phyloP scores from a whole-genome alignment of 2,888 invertebrate species.

The Thymelicus lineola region DNA sequence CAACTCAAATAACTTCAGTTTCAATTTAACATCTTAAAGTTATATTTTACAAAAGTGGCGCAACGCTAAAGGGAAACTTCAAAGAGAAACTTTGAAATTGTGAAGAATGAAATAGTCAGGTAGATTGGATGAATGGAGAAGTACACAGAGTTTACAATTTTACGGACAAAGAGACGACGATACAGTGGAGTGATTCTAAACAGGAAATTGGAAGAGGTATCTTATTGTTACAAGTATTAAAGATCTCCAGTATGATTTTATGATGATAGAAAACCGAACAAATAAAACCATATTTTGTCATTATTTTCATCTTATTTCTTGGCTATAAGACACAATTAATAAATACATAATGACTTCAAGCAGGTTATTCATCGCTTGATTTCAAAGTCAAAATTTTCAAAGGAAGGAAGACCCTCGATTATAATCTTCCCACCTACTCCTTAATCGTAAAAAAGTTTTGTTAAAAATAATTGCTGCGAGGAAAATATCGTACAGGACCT shows the following conservation, averaged over 20 bases:
- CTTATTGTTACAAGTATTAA: background rate
- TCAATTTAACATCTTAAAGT: background rate
- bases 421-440: no score
- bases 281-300: no score
- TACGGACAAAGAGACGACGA: background rate
- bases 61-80: background rate
- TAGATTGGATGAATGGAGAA: background rate
- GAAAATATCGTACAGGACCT: no score
- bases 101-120: background rate
- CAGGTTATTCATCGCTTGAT: no score
- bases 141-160: background rate
- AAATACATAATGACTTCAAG: no score
- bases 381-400: no score
- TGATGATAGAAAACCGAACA: background rate
- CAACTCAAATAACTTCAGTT: background rate
- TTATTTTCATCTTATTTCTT: no score
- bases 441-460: no score
- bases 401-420: no score
- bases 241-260: background rate
- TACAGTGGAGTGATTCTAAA: background rate
- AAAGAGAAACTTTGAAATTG: background rate
- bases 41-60: background rate
- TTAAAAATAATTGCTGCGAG: no score
- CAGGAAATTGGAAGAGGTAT: constrained; percentile 1
- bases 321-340: no score